Evolutionary conservation across 2,113 vertebrate genomes (phyloP).

Genomic region (Hydrolagus affinis): DNA sequence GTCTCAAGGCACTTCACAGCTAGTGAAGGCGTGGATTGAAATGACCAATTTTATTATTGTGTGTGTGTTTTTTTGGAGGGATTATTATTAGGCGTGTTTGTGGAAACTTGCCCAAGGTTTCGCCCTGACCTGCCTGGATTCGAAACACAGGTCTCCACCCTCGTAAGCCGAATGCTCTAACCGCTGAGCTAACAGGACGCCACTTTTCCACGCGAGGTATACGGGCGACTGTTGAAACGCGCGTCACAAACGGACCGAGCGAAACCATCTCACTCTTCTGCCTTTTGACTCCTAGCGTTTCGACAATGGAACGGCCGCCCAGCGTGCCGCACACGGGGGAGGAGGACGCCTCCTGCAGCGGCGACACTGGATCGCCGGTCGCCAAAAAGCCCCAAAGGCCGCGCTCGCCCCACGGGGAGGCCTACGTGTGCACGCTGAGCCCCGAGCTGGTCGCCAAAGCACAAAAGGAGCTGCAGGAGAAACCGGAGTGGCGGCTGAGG

Average conservation of each 20-base stretch:
- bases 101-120: too few species aligned
- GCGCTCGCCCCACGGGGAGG: slow-evolving; percentile 55
- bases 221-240: too few species aligned
- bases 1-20: too few species aligned
- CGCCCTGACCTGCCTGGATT: too few species aligned
- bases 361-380: slow-evolving; percentile 61
- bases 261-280: background rate
- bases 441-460: slow-evolving; percentile 84
- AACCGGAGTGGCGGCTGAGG: slow-evolving; percentile 88
- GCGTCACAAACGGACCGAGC: background rate
- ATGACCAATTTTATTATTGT: too few species aligned
- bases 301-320: slow-evolving; percentile 34
- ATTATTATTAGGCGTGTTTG: too few species aligned
- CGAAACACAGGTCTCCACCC: too few species aligned
- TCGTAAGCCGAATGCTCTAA: too few species aligned
- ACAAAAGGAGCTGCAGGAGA: slow-evolving; percentile 90
- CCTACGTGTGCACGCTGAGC: slow-evolving; percentile 77
- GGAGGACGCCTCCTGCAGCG: slow-evolving; percentile 65
- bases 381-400: slow-evolving; percentile 44
- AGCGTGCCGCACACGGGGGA: slow-evolving; percentile 69
- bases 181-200: too few species aligned
- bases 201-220: too few species aligned
- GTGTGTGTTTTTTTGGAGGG: too few species aligned
- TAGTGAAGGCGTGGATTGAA: too few species aligned
- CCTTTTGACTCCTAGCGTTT: background rate